Evolutionary conservation across 2,888 invertebrate genomes (phyloP).

Genomic region (Eupithecia exiguata): DNA sequence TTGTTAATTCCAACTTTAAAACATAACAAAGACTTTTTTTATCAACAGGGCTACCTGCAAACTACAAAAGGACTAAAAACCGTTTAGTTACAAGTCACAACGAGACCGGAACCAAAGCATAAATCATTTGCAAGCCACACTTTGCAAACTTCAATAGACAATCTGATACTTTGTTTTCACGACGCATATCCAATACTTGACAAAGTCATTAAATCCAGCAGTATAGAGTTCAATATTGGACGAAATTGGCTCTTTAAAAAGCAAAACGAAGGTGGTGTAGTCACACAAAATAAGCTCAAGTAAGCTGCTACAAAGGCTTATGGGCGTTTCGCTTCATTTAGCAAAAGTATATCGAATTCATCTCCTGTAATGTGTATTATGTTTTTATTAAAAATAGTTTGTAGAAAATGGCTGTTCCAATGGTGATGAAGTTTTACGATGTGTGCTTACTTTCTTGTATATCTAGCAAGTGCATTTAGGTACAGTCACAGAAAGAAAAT

Average conservation of each 20-base stretch:
- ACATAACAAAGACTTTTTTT: neutral
- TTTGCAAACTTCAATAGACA: slow-evolving; percentile 66
- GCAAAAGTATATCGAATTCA: slow-evolving; percentile 81
- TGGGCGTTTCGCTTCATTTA: slow-evolving; percentile 80
- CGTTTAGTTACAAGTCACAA: slow-evolving; percentile 22
- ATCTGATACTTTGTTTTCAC: slow-evolving; percentile 58
- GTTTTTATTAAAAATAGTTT: slow-evolving; percentile 71
- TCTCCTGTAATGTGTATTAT: slow-evolving; percentile 63
- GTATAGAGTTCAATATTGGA: slow-evolving; percentile 48
- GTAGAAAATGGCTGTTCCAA: slow-evolving; percentile 47
- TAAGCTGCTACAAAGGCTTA: slow-evolving; percentile 57
- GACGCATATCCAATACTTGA: slow-evolving; percentile 23
- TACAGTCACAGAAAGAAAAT: neutral
- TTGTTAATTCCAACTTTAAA: neutral
- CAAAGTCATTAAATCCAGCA: slow-evolving; percentile 15
- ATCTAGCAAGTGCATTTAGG: neutral
- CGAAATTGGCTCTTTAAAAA: slow-evolving; percentile 16
- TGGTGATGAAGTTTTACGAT: slow-evolving; percentile 16
- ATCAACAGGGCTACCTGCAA: neutral
- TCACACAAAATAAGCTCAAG: slow-evolving; percentile 62
- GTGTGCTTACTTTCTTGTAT: slow-evolving; percentile 5
- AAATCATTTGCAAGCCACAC: slow-evolving; percentile 70
- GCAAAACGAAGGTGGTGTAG: slow-evolving; percentile 49
- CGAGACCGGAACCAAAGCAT: slow-evolving; percentile 62
- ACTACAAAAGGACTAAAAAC: slow-evolving; percentile 20